A percentile compares a stretch with the other conserved stretches of the same genome.
Conservation (phyloP, 2,888 invertebrate genomes). For the Ichneumoninae sp. region DNA sequence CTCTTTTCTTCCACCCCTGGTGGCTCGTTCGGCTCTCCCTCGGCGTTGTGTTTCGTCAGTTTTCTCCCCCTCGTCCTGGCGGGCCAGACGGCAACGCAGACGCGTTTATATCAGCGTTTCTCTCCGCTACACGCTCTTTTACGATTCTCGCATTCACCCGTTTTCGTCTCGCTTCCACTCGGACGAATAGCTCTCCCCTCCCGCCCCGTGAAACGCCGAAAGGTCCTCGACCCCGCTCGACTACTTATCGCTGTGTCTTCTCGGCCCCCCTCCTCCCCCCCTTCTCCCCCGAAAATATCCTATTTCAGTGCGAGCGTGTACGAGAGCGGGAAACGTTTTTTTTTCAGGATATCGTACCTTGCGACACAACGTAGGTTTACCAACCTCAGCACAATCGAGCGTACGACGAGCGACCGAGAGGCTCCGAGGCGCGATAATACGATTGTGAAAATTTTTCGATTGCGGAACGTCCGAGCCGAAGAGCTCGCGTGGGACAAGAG, state of each 20-base stretch:
- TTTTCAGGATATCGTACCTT: slow-evolving; percentile 2
- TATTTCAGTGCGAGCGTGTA: slow-evolving; percentile 25
- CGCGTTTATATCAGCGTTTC: slow-evolving; percentile 19
- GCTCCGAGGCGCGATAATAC: not conserved
- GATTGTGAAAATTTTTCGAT: slow-evolving; percentile 4
- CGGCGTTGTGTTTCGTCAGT: slow-evolving; percentile 10
- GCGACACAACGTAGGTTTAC: not conserved
- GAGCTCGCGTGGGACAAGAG: slow-evolving; percentile 39
- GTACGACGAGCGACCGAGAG: not conserved
- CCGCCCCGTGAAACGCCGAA: slow-evolving; percentile 43
- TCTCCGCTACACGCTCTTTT: slow-evolving; percentile 25
- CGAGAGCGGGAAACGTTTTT: not conserved
- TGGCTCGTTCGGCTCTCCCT: not conserved
- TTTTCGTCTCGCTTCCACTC: slow-evolving; percentile 31
- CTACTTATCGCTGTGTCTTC: slow-evolving; percentile 34
- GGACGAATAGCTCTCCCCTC: slow-evolving; percentile 15
- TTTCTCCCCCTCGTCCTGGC: slow-evolving; percentile 20
- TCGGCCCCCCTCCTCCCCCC: not conserved
- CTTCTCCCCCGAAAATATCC: slow-evolving; percentile 34
- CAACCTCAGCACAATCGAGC: too few species aligned
- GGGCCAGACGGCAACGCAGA: slow-evolving; percentile 27
- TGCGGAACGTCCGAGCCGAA: not conserved
- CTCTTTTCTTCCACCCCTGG: slow-evolving; percentile 22
- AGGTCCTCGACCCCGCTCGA: slow-evolving; percentile 59
- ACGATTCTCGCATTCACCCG: slow-evolving; percentile 26